These are phyloP conservation scores for Zaprionus inermis DNA, from an alignment of 1,140 invertebrate genomes.

Conservation along the genomic window DNA sequence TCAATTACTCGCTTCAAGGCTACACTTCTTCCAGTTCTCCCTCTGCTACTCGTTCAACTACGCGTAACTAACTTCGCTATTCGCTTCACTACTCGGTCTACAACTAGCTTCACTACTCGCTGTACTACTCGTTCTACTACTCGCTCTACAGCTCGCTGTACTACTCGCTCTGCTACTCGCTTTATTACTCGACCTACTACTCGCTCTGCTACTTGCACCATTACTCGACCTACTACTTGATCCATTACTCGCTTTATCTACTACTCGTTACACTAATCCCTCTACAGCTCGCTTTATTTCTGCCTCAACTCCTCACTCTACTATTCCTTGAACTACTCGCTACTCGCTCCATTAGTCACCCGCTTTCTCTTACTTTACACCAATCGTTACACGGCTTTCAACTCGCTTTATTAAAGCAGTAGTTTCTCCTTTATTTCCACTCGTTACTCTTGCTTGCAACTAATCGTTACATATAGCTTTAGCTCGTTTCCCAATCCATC, in stretches of 20 bases:
- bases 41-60: neutral
- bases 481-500: neutral
- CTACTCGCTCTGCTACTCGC: neutral
- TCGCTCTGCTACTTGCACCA: neutral
- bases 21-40: neutral
- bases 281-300: neutral
- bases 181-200: neutral
- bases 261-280: neutral
- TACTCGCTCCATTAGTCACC: neutral
- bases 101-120: neutral
- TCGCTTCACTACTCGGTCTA: neutral
- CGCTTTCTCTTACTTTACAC: neutral
- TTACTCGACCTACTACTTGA: neutral
- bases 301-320: neutral
- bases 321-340: neutral
- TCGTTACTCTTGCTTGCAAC: neutral
- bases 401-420: no score
- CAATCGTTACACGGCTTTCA: no score
- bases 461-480: neutral
- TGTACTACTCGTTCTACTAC: neutral
- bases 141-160: neutral
- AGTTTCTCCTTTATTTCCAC: neutral
- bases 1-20: neutral
- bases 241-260: neutral
- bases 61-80: neutral